Evolutionary conservation across 1,140 invertebrate species (phyloP), one percentile per base, ranked within the genome.

Genomic region (Drosophila oshimai): DNA sequence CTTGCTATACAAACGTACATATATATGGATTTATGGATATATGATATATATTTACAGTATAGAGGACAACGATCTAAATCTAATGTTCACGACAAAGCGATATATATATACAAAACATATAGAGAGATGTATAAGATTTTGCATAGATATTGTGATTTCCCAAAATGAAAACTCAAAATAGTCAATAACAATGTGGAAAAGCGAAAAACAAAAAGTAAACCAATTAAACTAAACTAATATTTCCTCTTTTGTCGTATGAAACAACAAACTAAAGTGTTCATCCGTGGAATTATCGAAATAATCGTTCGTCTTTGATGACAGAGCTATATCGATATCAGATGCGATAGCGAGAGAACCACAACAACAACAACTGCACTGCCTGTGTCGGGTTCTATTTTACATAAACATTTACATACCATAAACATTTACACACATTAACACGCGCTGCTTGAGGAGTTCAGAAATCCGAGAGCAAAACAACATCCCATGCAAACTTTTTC

Each of bases 101-200:
- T 72, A 62, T 75, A 80, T 62, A 80, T 55, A 68, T 57, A 62
- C 37, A 57, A 42, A 70, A 49, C 34, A 74, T 74, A 74, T 74
- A 71, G 44, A 76, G 54, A 76, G 50, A 68, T 68, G 47, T 81
- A 76, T 64, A 64, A 78, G 79, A 84, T 83, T 83, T 77, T 83
- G 78, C 79, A 65, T 83, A 84, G 58, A 70, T 84, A 84, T 83
- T 83, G 78, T 83, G 78, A 83, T 83, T 78, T 77, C 69, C 68
- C 46, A 26, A 71, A 36, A 57, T 17, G 29, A 62, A 57, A 67
- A 72, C 47, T 24, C 34, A 69, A 61, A 72, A 75, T 67, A 81
- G 71, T 75, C 67, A 81, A 81, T 68, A 72, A 44, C 54, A 55
- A 45, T 36, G 47, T 28, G 51, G 13, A 10, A 54, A 69, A 33